Evolutionary conservation across 2,888 invertebrate species (phyloP).

Genomic region (Drosophila fungiperda): DNA sequence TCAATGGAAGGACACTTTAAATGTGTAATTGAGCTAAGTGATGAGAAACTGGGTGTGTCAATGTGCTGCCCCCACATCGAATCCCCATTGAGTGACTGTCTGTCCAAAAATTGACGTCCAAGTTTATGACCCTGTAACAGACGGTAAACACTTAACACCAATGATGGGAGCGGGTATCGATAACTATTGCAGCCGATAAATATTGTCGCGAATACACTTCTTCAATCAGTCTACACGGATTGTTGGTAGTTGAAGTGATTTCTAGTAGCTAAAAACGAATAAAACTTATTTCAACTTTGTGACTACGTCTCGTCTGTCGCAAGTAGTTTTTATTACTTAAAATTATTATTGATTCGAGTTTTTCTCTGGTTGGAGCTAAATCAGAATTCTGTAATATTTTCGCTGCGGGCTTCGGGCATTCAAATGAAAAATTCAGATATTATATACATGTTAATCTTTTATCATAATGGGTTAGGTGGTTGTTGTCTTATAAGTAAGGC

Average conservation of each 20-base stretch:
- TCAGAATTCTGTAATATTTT: not conserved
- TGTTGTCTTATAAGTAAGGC: not conserved
- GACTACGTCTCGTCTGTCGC: not conserved
- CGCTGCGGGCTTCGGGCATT: not conserved
- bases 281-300: not conserved
- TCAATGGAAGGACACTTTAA: not conserved
- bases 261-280: not conserved
- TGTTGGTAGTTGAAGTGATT: slow-evolving; percentile 1
- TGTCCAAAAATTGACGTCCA: slow-evolving; percentile 27
- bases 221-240: slow-evolving; percentile 11
- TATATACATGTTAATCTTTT: not conserved
- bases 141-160: slow-evolving; percentile 49
- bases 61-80: slow-evolving; percentile 7
- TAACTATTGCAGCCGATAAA: slow-evolving; percentile 8
- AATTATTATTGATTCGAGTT: not conserved
- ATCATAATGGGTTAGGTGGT: not conserved
- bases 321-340: slow-evolving; percentile 5
- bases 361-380: not conserved
- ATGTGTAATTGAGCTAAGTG: slow-evolving; percentile 47
- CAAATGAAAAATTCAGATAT: not conserved
- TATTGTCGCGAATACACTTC: slow-evolving; percentile 3
- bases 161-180: slow-evolving; percentile 40
- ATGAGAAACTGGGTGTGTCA: slow-evolving; percentile 7
- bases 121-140: slow-evolving; percentile 34
- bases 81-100: slow-evolving; percentile 48